Conservation (phyloP, 2,797 vertebrate species). For the Setipinna tenuifilis region DNA sequence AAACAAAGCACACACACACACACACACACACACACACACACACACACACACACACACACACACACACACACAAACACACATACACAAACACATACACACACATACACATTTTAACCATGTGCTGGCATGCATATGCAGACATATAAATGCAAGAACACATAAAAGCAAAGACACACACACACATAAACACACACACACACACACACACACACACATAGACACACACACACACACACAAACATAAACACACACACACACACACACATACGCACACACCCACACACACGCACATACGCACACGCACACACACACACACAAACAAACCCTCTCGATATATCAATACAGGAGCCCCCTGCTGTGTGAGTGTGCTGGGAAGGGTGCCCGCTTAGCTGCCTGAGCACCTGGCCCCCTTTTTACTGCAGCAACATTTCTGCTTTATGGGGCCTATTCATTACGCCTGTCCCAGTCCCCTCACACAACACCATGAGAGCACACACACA, state of each 20-base stretch:
- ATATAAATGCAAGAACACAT: background rate
- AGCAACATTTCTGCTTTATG: conserved; percentile 54
- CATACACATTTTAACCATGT: background rate
- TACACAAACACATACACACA: background rate
- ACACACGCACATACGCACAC: conserved; percentile 22
- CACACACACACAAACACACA: background rate
- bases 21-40: no score
- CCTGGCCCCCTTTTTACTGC: conserved; percentile 65
- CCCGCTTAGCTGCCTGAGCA: conserved; percentile 64
- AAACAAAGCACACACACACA: no score
- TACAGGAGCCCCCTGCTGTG: conserved; percentile 33
- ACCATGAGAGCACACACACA: background rate
- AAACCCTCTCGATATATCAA: conserved; percentile 10
- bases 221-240: no score
- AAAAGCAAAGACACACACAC: background rate
- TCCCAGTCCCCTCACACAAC: conserved; percentile 32
- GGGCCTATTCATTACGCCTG: conserved; percentile 58
- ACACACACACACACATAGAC: no score
- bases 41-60: no score
- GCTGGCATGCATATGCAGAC: background rate
- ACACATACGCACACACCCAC: background rate
- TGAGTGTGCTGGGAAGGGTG: conserved; percentile 54
- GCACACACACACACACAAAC: background rate
- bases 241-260: no score
- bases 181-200: background rate